Evolutionary conservation across 2,113 vertebrate species (phyloP), one percentile per base, ranked within the genome.

Genomic region (Labeo rohita): DNA sequence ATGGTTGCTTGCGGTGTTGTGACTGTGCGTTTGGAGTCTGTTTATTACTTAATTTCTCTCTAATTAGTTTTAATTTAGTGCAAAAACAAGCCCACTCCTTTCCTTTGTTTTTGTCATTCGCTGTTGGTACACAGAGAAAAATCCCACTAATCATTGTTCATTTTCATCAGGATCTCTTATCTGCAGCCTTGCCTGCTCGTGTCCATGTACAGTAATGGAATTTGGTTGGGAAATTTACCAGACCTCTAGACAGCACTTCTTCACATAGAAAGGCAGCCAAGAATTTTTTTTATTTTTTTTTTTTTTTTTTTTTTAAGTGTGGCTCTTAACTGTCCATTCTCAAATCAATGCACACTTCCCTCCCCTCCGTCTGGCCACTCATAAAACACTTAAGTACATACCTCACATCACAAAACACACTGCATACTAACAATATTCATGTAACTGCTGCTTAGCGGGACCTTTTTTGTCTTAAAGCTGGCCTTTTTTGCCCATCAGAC

Each of bases 141-240:
- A 56, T 78, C 18, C 1, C 10, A 8, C 66, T 39, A 84, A 16
- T 79, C 54, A 80, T 52, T 23, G 39, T 73, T 52, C 39, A 0
- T 61, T 66, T 70, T 72, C 66, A 6, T 23, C 49, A 43, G 34
- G 4, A 80, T 18, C n/a, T 39, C 8, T 83, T 54, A 83, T 83
- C 66, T 83, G 28, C 23, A 34, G 12, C 56, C 56, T 43, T 82
- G 43, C 23, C 56, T 81, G 43, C 28, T 43, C 1, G 28, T 85
- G 68, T 88, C 83, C 68, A 77, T 88, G 78, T 88, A 80, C 39
- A 87, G 86, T 80, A 78, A 84, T 84, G 77, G 76, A 84, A 85
- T 88, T 66, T 74, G 47, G 8, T 28, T 85, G 56, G 79, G 18
- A 85, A 50, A 65, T 50, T 54, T 36, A 50, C 63, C 77, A 75